Conservation (phyloP, 2,888 invertebrate genomes). For the Spodoptera picta region DNA sequence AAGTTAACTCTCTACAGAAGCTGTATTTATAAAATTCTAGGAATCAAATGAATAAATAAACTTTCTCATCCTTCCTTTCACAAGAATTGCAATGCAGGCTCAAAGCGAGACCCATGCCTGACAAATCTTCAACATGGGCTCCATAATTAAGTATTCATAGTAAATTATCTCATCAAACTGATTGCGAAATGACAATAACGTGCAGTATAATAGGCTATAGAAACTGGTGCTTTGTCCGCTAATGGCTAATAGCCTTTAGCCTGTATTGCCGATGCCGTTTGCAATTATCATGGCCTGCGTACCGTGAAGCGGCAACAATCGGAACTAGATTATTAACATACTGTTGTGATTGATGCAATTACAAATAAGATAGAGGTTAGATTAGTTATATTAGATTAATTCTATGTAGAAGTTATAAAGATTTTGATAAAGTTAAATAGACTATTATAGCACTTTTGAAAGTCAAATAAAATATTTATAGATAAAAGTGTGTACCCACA, state of each 20-base stretch:
- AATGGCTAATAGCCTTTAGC: slow-evolving; percentile 51
- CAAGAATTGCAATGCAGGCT: not conserved
- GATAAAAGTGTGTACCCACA: too few species aligned
- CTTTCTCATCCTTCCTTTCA: too few species aligned
- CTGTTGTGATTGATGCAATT: slow-evolving; percentile 54
- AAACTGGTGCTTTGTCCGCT: slow-evolving; percentile 47
- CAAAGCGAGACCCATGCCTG: slow-evolving; percentile 4
- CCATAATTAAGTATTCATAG: slow-evolving; percentile 45
- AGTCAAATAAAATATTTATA: too few species aligned
- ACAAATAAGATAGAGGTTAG: slow-evolving; percentile 38
- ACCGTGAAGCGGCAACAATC: slow-evolving; percentile 61
- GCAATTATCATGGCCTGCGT: slow-evolving; percentile 55
- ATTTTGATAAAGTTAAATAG: too few species aligned
- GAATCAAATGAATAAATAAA: too few species aligned
- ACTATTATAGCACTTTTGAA: too few species aligned
- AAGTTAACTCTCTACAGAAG: too few species aligned
- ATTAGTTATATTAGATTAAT: slow-evolving; percentile 21
- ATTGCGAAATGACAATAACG: slow-evolving; percentile 47
- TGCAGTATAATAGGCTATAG: slow-evolving; percentile 45
- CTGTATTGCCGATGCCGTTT: slow-evolving; percentile 40
- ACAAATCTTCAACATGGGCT: slow-evolving; percentile 22
- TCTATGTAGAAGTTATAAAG: too few species aligned
- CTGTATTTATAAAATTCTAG: too few species aligned
- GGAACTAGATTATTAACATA: slow-evolving; percentile 58
- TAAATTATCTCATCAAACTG: slow-evolving; percentile 49